A percentile compares a stretch with the other conserved stretches of the same genome.
Evolutionary conservation across 1,140 invertebrate genomes (phyloP).

Genomic region (Diorhabda carinulata): DNA sequence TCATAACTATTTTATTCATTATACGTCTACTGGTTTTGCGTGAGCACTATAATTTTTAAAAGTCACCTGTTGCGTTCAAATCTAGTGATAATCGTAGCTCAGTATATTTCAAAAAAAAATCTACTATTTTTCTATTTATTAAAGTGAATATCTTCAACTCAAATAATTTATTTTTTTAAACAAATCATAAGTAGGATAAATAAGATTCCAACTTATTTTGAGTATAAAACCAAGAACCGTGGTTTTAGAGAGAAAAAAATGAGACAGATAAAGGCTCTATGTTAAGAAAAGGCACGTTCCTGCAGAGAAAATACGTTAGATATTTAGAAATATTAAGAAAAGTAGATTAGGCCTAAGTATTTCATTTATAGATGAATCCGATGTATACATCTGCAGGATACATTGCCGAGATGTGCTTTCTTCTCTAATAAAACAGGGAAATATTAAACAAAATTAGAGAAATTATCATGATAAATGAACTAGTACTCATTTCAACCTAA

Average conservation of each 20-base stretch:
- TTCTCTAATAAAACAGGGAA: constrained; percentile 3
- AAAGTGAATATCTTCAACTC: not conserved
- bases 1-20: too few species aligned
- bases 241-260: constrained; percentile 15
- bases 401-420: not conserved
- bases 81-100: too few species aligned
- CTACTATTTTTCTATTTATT: not conserved
- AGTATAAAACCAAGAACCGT: constrained; percentile 24
- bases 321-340: constrained; percentile 21
- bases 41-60: too few species aligned
- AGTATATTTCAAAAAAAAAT: too few species aligned
- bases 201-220: not conserved
- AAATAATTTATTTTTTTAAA: not conserved
- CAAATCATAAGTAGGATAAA: not conserved
- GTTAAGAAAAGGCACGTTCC: constrained; percentile 26
- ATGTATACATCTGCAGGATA: constrained; percentile 29
- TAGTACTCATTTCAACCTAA: too few species aligned
- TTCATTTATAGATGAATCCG: constrained; percentile 21
- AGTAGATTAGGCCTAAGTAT: constrained; percentile 29
- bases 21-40: too few species aligned
- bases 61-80: too few species aligned
- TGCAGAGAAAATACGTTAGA: constrained; percentile 27
- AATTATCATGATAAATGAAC: not conserved
- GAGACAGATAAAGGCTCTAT: constrained; percentile 22
- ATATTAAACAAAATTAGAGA: not conserved